Conservation (phyloP, 2,888 invertebrate species). For the Phrixothrix hirtus region DNA sequence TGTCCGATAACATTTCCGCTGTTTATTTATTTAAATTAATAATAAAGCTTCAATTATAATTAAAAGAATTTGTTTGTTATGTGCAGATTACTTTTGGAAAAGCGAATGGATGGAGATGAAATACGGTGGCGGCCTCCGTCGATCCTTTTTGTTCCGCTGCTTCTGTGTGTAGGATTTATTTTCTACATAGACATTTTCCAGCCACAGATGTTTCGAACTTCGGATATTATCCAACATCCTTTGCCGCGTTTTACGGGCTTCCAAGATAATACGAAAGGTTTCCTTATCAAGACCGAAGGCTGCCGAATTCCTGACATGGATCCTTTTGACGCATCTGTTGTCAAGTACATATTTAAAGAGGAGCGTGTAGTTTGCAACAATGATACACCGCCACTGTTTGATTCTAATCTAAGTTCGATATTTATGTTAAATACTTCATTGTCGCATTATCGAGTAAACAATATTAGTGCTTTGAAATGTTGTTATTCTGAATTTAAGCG, state of each 20-base stretch:
- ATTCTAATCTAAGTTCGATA: conserved; percentile 63
- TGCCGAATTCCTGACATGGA: conserved; percentile 69
- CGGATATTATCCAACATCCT: neutral
- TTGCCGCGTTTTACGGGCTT: conserved; percentile 8
- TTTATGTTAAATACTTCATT: conserved; percentile 60
- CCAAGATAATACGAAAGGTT: conserved; percentile 32
- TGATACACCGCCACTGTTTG: conserved; percentile 59
- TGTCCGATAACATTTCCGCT: no score
- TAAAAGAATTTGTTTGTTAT: conserved; percentile 10
- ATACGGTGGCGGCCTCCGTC: conserved; percentile 40
- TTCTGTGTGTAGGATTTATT: conserved; percentile 40
- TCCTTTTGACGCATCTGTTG: conserved; percentile 63
- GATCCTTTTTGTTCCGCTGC: conserved; percentile 41
- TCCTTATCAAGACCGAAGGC: conserved; percentile 62
- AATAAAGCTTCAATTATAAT: no score
- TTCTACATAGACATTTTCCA: conserved; percentile 47
- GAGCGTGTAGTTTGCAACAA: conserved; percentile 59
- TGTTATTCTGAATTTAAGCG: conserved; percentile 67
- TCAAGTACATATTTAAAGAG: conserved; percentile 60
- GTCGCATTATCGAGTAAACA: conserved; percentile 58
- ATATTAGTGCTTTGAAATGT: conserved; percentile 59
- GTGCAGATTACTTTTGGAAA: conserved; percentile 12
- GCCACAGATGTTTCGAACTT: conserved; percentile 33
- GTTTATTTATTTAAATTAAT: no score
- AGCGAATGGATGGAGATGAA: conserved; percentile 34